Conservation (phyloP, 2,797 vertebrate genomes). For the Taeniopygia guttata region DNA sequence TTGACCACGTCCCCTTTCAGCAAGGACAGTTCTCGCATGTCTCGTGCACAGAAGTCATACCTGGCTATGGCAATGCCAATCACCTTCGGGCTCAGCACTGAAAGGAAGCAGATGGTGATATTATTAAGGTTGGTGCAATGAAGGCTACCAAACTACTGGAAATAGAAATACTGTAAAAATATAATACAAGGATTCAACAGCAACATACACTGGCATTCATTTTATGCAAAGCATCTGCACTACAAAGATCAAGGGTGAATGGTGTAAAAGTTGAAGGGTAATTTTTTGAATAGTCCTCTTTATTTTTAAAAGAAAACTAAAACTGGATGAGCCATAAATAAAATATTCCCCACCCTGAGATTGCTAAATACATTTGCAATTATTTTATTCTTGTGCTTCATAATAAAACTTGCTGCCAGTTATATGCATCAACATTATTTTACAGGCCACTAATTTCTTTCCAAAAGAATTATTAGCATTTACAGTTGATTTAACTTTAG, state of each 20-base stretch:
- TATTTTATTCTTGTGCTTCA: neutral
- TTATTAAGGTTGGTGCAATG: neutral
- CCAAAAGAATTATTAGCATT: slow-evolving; percentile 40
- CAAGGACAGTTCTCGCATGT: slow-evolving; percentile 91
- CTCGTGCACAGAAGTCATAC: slow-evolving; percentile 96
- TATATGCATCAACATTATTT: slow-evolving; percentile 26
- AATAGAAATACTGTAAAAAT: neutral
- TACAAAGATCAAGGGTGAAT: neutral
- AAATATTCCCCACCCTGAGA: neutral
- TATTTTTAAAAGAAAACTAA: neutral
- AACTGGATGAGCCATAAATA: neutral
- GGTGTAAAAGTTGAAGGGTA: neutral
- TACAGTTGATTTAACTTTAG: slow-evolving; percentile 31
- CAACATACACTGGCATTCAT: neutral
- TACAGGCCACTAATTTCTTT: slow-evolving; percentile 34
- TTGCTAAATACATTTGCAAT: neutral
- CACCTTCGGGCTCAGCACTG: slow-evolving; percentile 92
- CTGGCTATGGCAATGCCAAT: slow-evolving; percentile 93
- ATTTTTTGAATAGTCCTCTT: neutral
- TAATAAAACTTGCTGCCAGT: neutral
- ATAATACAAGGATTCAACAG: neutral
- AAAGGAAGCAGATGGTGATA: neutral
- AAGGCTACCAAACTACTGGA: neutral
- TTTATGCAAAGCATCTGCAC: neutral
- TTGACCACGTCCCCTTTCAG: slow-evolving; percentile 93